Evolutionary conservation across 2,113 vertebrate genomes (phyloP).

Genomic region (Astur gentilis): DNA sequence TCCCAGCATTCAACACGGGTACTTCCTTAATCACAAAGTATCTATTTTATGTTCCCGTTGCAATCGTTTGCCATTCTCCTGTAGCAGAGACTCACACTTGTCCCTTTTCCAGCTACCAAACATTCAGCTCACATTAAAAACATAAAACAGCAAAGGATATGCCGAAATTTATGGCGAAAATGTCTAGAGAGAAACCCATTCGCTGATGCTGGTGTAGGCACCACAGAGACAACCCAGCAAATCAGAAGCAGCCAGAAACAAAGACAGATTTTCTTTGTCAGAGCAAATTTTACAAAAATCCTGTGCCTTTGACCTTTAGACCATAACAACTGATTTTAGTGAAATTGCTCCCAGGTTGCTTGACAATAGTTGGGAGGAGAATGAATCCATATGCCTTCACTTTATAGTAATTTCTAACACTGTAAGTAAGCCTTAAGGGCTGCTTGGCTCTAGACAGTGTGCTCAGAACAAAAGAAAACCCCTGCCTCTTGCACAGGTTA

Average conservation of each 20-base stretch:
- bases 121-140: neutral
- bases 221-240: neutral
- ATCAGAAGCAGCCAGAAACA: neutral
- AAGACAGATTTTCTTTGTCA: constrained; percentile 17
- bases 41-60: neutral
- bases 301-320: constrained; percentile 22
- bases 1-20: neutral
- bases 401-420: constrained; percentile 15
- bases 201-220: neutral
- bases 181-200: neutral
- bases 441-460: neutral
- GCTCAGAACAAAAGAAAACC: neutral
- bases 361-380: neutral
- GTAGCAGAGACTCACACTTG: neutral
- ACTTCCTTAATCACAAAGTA: neutral
- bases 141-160: neutral
- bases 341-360: constrained; percentile 35
- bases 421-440: neutral
- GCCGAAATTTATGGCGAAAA: constrained; percentile 8
- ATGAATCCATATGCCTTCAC: constrained; percentile 39
- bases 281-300: constrained; percentile 8
- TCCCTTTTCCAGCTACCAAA: neutral
- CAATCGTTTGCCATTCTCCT: neutral
- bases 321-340: neutral
- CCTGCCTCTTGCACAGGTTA: neutral